A percentile compares a stretch with the other conserved stretches of the same genome.
These are phyloP conservation scores for Fragum sueziense DNA, from an alignment of 2,888 invertebrate species.

Conservation along the genomic window DNA sequence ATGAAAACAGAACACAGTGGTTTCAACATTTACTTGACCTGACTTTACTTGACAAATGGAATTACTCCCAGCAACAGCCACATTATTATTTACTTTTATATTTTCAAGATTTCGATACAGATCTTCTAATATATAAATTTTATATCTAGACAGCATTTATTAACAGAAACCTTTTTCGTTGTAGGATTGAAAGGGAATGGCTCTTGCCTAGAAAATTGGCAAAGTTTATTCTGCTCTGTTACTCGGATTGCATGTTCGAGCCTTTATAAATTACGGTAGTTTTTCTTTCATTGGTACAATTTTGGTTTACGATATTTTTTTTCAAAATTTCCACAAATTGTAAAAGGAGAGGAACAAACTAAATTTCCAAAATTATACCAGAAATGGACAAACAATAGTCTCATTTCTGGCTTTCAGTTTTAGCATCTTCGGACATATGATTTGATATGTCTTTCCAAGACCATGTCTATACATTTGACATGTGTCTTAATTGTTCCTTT, in stretches of 20 bases:
- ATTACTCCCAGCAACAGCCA: neutral
- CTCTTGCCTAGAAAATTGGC: neutral
- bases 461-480: neutral
- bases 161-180: slow-evolving; percentile 10
- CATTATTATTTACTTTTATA: neutral
- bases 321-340: neutral
- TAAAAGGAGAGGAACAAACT: slow-evolving; percentile 22
- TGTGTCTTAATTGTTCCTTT: slow-evolving; percentile 13
- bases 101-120: neutral
- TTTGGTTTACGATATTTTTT: neutral
- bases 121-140: neutral
- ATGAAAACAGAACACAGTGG: too few species aligned
- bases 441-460: neutral
- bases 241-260: neutral
- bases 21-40: neutral
- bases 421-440: neutral
- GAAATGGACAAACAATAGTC: neutral
- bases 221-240: slow-evolving; percentile 1
- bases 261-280: neutral
- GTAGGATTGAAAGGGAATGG: neutral
- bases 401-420: neutral
- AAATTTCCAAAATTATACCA: neutral
- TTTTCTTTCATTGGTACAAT: neutral
- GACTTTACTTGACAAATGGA: neutral
- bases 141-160: neutral